Percentiles rank a stretch among this genome's conserved stretches.
These are phyloP conservation scores for Plecturocebus donacophilus DNA, from an alignment of 2,113 vertebrate genomes.

Conservation along the genomic window DNA sequence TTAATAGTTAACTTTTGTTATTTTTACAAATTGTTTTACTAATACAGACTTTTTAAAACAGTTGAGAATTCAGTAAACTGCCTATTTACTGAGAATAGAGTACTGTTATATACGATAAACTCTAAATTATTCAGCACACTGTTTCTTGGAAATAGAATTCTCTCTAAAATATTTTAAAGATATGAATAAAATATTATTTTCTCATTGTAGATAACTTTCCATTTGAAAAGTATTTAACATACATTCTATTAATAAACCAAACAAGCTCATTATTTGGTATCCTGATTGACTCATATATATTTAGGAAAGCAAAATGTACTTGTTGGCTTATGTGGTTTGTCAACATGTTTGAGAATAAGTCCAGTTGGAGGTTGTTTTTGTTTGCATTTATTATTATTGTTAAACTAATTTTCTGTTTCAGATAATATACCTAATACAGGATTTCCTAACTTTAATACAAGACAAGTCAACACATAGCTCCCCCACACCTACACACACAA, in stretches of 20 bases:
- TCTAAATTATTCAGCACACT: background rate
- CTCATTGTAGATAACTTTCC: background rate
- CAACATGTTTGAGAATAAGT: background rate
- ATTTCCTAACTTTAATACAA: background rate
- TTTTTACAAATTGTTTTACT: background rate
- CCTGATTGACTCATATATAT: background rate
- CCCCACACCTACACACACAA: background rate
- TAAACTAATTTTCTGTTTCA: conserved; percentile 46
- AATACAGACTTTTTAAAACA: conserved; percentile 23
- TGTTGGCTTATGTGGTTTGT: background rate
- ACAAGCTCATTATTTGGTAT: background rate
- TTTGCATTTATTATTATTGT: background rate
- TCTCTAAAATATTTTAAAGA: conserved; percentile 40
- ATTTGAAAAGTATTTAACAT: conserved; percentile 31
- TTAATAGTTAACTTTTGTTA: background rate
- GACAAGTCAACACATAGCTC: background rate
- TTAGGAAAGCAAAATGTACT: conserved; percentile 31
- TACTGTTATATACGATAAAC: background rate
- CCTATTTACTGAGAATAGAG: background rate
- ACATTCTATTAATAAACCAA: background rate
- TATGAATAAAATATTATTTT: conserved; percentile 13
- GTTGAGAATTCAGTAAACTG: background rate
- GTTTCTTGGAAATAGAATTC: conserved; percentile 30
- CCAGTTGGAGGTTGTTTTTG: background rate
- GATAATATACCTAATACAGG: background rate